Conservation (phyloP, 2,113 vertebrate genomes). For the Ascaphus truei region DNA sequence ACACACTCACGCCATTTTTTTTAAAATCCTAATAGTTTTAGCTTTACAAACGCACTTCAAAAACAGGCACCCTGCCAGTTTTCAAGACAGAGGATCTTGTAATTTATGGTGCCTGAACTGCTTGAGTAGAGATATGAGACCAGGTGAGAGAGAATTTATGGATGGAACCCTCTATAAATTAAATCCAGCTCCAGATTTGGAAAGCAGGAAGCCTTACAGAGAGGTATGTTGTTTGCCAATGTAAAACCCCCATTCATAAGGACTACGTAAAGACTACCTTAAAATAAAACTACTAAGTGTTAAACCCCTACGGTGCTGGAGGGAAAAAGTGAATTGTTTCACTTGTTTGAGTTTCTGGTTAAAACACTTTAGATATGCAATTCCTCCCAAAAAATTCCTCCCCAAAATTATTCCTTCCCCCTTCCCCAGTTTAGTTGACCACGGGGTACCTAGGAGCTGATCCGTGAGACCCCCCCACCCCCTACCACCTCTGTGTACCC, state of each 20-base stretch:
- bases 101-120: neutral
- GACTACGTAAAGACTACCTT: neutral
- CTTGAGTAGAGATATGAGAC: neutral
- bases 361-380: too few species aligned
- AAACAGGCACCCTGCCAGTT: neutral
- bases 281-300: neutral
- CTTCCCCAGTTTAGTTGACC: too few species aligned
- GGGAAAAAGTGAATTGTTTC: too few species aligned
- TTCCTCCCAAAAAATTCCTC: too few species aligned
- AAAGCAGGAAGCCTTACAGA: neutral
- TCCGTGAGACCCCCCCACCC: too few species aligned
- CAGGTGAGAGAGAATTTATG: constrained; percentile 1
- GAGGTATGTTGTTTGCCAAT: neutral
- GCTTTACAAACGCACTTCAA: neutral
- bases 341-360: too few species aligned
- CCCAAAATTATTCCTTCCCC: neutral
- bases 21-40: neutral
- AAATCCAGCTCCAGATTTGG: neutral
- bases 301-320: too few species aligned
- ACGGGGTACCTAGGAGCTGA: too few species aligned
- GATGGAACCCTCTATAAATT: neutral
- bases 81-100: neutral
- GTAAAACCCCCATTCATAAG: neutral
- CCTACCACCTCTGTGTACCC: too few species aligned
- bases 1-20: neutral